Base-by-base conservation (phyloP, 1,140 invertebrate species). In the Pristionchus pacificus region DNA sequence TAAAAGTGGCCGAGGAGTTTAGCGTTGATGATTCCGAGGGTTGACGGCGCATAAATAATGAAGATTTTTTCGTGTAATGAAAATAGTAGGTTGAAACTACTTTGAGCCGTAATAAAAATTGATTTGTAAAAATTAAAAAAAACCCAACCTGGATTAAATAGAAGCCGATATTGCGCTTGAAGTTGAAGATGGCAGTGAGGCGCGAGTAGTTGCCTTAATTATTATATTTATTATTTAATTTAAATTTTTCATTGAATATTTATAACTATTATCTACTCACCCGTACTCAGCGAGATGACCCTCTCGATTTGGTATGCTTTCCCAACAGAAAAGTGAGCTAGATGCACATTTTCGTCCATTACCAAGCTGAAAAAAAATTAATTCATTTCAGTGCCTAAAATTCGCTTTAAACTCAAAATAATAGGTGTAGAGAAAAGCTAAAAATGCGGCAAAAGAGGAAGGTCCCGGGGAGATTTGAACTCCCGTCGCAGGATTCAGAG, bases 91-190 rank as follows among this genome's bases (percentile, higher is more conserved):
- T n/a, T n/a, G n/a, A n/a, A n/a, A n/a, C n/a, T n/a, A n/a, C n/a
- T n/a, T n/a, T n/a, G n/a, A n/a, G n/a, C n/a, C n/a, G n/a, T n/a
- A n/a, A n/a, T n/a, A n/a, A n/a, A n/a, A n/a, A n/a, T n/a, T n/a
- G n/a, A n/a, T n/a, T n/a, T n/a, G n/a, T n/a, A n/a, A n/a, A n/a
- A n/a, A n/a, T n/a, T n/a, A n/a, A n/a, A n/a, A n/a, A n/a, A n/a
- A n/a, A n/a, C n/a, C n/a, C n/a, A 2, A 68, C 66, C 66, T 97
- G 95, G 87, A 97, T 97, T 81, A 98, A 88, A 88, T 97, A 97
- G 89, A 97, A 97, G 80, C 95, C 95, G 91, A 97, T 95, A 81
- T 93, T 95, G 75, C 95, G 90, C 77, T 95, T 93, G 87, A 98
- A 97, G 87, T 94, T 93, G 85, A 98, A 96, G 88, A 95, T 92